Percentiles rank a stretch among this genome's conserved stretches.
These are phyloP conservation scores for Melanotaenia duboulayi DNA, from an alignment of 2,113 vertebrate species.

Conservation along the genomic window DNA sequence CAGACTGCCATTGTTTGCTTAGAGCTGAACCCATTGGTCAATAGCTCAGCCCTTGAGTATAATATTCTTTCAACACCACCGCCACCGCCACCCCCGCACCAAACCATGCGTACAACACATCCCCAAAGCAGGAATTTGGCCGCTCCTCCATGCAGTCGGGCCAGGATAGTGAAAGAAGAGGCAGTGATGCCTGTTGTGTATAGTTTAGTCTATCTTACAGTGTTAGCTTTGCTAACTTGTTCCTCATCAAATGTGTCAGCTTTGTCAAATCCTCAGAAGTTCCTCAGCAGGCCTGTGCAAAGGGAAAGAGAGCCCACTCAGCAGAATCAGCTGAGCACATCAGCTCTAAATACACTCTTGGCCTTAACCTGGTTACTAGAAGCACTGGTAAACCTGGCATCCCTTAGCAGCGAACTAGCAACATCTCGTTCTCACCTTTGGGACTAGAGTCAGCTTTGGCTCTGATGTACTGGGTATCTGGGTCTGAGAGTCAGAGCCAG, in stretches of 20 bases:
- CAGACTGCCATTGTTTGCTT: slow-evolving; percentile 65
- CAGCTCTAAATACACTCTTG: slow-evolving; percentile 32
- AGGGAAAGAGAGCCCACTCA: slow-evolving; percentile 3
- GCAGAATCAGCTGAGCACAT: slow-evolving; percentile 29
- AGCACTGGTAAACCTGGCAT: neutral
- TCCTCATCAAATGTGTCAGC: neutral
- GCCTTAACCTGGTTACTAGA: slow-evolving; percentile 45
- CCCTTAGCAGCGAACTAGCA: neutral
- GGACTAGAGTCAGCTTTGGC: slow-evolving; percentile 32
- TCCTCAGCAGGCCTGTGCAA: neutral
- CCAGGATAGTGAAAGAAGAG: slow-evolving; percentile 7
- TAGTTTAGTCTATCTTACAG: neutral
- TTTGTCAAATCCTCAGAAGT: slow-evolving; percentile 11
- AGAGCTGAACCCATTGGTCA: slow-evolving; percentile 61
- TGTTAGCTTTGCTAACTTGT: slow-evolving; percentile 1
- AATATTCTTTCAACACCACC: slow-evolving; percentile 68
- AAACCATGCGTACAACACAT: slow-evolving; percentile 36
- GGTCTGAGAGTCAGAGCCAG: slow-evolving; percentile 12
- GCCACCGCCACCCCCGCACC: slow-evolving; percentile 51
- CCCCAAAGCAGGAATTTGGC: slow-evolving; percentile 37
- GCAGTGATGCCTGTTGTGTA: neutral
- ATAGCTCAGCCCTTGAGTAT: slow-evolving; percentile 64
- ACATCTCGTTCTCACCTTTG: slow-evolving; percentile 33
- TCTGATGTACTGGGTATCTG: slow-evolving; percentile 25
- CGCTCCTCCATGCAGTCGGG: slow-evolving; percentile 3